These are phyloP conservation scores for Halictus quadricinctus DNA, from an alignment of 2,888 invertebrate species.

Conservation along the genomic window DNA sequence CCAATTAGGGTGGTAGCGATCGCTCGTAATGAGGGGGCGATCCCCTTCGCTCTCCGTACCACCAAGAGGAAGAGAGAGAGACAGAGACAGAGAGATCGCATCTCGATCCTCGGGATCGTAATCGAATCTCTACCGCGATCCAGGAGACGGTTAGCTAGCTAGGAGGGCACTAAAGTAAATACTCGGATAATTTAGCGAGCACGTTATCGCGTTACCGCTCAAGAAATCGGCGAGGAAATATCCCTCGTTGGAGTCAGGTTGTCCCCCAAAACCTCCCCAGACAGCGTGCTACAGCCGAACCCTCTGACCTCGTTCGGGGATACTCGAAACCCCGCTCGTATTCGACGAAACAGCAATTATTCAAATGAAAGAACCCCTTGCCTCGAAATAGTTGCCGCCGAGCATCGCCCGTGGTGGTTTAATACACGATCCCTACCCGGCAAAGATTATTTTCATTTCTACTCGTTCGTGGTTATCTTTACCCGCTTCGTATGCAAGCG, in stretches of 20 bases:
- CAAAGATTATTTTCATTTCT: background rate
- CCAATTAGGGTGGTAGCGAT: slow-evolving; percentile 57
- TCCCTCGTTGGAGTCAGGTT: background rate
- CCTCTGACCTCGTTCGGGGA: background rate
- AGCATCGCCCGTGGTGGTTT: background rate
- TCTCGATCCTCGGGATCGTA: slow-evolving; percentile 19
- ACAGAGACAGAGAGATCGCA: slow-evolving; percentile 8
- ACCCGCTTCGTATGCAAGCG: background rate
- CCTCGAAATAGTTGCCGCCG: background rate
- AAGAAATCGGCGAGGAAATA: background rate
- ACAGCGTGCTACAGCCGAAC: slow-evolving; percentile 3
- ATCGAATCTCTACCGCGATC: slow-evolving; percentile 31
- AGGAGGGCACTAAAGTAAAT: slow-evolving; percentile 5
- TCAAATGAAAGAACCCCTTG: slow-evolving; percentile 26
- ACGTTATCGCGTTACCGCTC: slow-evolving; percentile 5
- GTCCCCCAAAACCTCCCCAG: background rate
- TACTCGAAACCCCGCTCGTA: background rate
- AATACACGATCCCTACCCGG: no score
- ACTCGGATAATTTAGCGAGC: slow-evolving; percentile 26
- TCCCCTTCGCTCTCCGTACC: background rate
- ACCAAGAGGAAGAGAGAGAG: background rate
- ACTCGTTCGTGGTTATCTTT: background rate
- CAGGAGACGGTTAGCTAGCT: background rate
- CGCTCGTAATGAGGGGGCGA: slow-evolving; percentile 43
- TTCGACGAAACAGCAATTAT: slow-evolving; percentile 35